phyloP scores from a whole-genome alignment of 2,888 invertebrate species.

The Folsomia candida region DNA sequence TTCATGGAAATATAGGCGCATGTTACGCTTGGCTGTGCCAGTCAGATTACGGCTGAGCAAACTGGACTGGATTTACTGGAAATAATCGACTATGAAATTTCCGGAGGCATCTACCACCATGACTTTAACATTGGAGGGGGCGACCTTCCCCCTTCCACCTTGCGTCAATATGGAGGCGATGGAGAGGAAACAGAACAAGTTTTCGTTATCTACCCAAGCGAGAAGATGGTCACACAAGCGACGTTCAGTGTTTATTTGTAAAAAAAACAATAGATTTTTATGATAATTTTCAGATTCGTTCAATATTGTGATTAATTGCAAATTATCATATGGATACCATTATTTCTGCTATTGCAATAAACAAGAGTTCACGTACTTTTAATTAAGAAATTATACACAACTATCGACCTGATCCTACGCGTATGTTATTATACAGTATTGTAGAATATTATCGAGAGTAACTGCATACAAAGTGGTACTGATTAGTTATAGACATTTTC shows the following conservation, averaged over 20 bases:
- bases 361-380: no score
- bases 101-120: slow-evolving; percentile 10
- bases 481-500: no score
- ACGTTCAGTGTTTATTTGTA: slow-evolving; percentile 28
- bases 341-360: no score
- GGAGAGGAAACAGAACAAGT: slow-evolving; percentile 4
- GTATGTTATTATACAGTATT: no score
- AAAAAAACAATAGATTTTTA: background rate
- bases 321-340: no score
- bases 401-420: no score
- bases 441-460: no score
- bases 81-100: slow-evolving; percentile 34
- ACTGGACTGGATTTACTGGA: slow-evolving; percentile 41
- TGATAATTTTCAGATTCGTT: background rate
- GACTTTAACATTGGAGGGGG: slow-evolving; percentile 20
- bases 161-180: slow-evolving; percentile 16
- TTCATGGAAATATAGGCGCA: no score
- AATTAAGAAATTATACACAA: no score
- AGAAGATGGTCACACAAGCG: slow-evolving; percentile 30
- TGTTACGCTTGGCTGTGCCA: slow-evolving; percentile 29
- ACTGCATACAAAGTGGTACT: no score
- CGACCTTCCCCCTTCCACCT: slow-evolving; percentile 17
- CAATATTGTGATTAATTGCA: no score
- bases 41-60: slow-evolving; percentile 28
- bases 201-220: slow-evolving; percentile 30